Evolutionary conservation across 2,797 vertebrate species (phyloP).

Genomic region (Iguana delicatissima): DNA sequence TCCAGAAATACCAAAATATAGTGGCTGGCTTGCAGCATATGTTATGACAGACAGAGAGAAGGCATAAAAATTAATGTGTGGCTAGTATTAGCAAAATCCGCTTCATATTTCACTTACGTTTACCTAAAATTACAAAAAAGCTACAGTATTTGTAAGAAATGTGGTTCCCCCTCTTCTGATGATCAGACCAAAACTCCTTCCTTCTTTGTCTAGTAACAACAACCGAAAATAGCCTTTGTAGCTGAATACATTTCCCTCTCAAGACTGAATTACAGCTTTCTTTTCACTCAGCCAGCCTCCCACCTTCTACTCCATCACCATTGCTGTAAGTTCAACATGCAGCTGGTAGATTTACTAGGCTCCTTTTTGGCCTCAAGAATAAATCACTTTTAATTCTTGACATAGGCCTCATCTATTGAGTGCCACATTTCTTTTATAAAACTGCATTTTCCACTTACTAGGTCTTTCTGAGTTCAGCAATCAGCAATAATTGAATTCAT

Average conservation of each 20-base stretch:
- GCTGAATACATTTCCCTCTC: conserved; percentile 32
- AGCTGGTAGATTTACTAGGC: conserved; percentile 54
- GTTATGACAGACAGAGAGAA: conserved; percentile 6
- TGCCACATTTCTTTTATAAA: conserved; percentile 54
- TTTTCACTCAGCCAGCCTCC: conserved; percentile 25
- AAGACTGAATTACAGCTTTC: conserved; percentile 10
- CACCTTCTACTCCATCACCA: conserved; percentile 22
- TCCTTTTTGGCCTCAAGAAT: conserved; percentile 51
- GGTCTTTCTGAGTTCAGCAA: conserved; percentile 37
- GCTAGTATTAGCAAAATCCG: not conserved
- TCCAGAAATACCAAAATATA: not conserved
- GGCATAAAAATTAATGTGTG: conserved; percentile 30
- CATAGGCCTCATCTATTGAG: conserved; percentile 28
- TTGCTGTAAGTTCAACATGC: not conserved
- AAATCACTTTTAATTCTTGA: conserved; percentile 59
- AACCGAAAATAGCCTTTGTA: not conserved
- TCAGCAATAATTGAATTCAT: conserved; percentile 44
- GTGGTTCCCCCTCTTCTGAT: conserved; percentile 19
- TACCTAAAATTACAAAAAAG: conserved; percentile 9
- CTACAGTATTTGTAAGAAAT: not conserved
- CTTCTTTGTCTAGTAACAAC: conserved; percentile 45
- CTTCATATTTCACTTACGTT: conserved; percentile 44
- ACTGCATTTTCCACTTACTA: conserved; percentile 51
- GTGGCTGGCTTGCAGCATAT: not conserved
- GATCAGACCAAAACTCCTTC: not conserved